phyloP scores from a whole-genome alignment of 2,797 vertebrate genomes.

The Centroberyx gerrardi region DNA sequence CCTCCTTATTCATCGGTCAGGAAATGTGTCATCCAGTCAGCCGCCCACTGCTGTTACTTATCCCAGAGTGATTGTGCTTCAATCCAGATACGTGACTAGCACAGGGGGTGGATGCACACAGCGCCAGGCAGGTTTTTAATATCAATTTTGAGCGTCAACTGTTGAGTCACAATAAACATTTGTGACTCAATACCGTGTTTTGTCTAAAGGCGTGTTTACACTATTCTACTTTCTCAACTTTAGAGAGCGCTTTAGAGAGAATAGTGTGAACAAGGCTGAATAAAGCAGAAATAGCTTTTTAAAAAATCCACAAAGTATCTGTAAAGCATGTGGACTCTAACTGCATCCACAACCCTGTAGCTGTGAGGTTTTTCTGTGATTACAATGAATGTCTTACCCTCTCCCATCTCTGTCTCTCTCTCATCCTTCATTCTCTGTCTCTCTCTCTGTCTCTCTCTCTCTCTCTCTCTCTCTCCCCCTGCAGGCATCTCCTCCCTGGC shows the following conservation, averaged over 20 bases:
- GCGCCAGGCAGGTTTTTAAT: constrained; percentile 20
- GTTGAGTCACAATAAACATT: background rate
- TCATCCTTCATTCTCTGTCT: background rate
- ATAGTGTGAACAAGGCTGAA: too few species aligned
- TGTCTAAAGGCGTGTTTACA: constrained; percentile 35
- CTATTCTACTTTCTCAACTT: constrained; percentile 1
- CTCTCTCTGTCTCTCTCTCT: background rate
- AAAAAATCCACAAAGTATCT: too few species aligned
- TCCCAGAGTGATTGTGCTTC: constrained; percentile 22
- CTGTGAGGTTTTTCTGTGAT: too few species aligned
- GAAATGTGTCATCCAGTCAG: constrained; percentile 53
- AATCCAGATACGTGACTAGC: constrained; percentile 59
- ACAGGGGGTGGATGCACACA: constrained; percentile 39
- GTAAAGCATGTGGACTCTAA: too few species aligned
- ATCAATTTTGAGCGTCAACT: constrained; percentile 19
- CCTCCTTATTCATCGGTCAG: constrained; percentile 45
- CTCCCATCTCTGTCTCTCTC: too few species aligned
- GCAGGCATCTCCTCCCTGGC: constrained; percentile 96
- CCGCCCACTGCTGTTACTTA: constrained; percentile 71
- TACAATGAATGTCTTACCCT: too few species aligned
- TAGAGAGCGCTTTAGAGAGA: too few species aligned
- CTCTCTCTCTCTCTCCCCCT: constrained; percentile 15
- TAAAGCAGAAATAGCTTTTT: too few species aligned
- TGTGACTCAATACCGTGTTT: constrained; percentile 38
- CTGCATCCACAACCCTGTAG: too few species aligned